Percentiles rank a stretch among this genome's conserved stretches.
These are phyloP conservation scores for Linhomoeus sp. DNA, from an alignment of 2,888 invertebrate species.

Conservation along the genomic window DNA sequence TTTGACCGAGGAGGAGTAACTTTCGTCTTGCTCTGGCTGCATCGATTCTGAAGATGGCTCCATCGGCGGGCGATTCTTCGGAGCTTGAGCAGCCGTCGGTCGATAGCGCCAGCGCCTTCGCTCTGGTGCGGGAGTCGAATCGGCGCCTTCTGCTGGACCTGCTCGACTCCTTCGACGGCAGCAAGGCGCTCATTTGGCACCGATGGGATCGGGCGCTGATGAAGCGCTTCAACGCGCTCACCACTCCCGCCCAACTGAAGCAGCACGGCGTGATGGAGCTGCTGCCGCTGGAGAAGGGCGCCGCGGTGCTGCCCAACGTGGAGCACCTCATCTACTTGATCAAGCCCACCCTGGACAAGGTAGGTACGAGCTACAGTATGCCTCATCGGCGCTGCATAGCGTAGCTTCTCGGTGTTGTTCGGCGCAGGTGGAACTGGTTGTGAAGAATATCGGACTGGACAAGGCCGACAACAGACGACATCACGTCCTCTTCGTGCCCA, in stretches of 20 bases:
- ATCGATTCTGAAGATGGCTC: no score
- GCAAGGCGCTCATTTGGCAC: conserved; percentile 8
- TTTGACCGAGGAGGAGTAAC: no score
- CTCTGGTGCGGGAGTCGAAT: conserved; percentile 8
- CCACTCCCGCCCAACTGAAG: neutral
- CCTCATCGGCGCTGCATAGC: neutral
- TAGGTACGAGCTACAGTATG: neutral
- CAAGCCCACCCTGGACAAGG: neutral
- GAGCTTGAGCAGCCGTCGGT: no score
- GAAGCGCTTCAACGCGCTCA: conserved; percentile 11
- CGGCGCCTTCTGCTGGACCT: conserved; percentile 14
- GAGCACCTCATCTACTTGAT: conserved; percentile 1
- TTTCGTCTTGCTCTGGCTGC: no score
- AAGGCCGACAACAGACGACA: no score
- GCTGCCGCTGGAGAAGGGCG: conserved; percentile 1
- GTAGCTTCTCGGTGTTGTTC: no score
- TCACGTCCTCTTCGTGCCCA: conserved; percentile 5
- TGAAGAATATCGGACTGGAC: no score
- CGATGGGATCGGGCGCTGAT: conserved; percentile 17
- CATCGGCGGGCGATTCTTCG: no score
- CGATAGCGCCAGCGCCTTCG: no score
- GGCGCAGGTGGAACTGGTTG: no score
- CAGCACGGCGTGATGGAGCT: conserved; percentile 2
- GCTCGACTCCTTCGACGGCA: conserved; percentile 16
- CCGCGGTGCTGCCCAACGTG: neutral